A percentile compares a stretch with the other conserved stretches of the same genome.
These are phyloP conservation scores for Sphaeramia orbicularis DNA, from an alignment of 2,797 vertebrate genomes.

Conservation along the genomic window DNA sequence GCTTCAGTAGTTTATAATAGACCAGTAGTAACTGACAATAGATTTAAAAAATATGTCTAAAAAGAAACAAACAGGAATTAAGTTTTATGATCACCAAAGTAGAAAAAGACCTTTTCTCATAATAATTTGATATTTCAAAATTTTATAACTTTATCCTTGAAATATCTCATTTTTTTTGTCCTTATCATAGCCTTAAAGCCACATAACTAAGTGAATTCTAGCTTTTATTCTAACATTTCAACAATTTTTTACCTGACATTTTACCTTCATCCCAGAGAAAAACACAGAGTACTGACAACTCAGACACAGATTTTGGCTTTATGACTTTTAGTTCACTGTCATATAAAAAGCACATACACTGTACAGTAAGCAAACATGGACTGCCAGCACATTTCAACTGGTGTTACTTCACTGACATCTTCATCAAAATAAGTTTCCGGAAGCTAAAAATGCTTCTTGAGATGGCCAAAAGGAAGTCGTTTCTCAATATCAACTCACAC, in stretches of 20 bases:
- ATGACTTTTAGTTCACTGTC: conserved; percentile 58
- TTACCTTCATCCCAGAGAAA: not conserved
- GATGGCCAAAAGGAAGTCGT: conserved; percentile 28
- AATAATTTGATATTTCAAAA: no score
- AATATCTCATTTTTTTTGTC: no score
- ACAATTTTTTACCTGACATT: not conserved
- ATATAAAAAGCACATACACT: conserved; percentile 67
- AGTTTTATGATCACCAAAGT: no score
- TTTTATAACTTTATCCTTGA: no score
- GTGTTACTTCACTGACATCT: conserved; percentile 37
- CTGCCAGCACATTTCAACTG: conserved; percentile 44
- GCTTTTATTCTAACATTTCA: no score
- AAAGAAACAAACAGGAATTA: no score
- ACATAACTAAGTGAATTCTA: no score
- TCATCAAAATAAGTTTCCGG: conserved; percentile 30
- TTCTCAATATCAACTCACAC: conserved; percentile 37
- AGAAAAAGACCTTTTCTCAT: no score
- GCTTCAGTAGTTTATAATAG: no score
- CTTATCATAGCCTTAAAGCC: no score
- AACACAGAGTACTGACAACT: not conserved
- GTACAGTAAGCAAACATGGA: conserved; percentile 62
- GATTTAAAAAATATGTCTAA: no score
- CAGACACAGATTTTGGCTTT: conserved; percentile 19
- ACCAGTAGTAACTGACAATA: no score
- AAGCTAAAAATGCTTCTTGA: conserved; percentile 31